phyloP scores from a whole-genome alignment of 2,888 invertebrate genomes.

The Plebejus anna region DNA sequence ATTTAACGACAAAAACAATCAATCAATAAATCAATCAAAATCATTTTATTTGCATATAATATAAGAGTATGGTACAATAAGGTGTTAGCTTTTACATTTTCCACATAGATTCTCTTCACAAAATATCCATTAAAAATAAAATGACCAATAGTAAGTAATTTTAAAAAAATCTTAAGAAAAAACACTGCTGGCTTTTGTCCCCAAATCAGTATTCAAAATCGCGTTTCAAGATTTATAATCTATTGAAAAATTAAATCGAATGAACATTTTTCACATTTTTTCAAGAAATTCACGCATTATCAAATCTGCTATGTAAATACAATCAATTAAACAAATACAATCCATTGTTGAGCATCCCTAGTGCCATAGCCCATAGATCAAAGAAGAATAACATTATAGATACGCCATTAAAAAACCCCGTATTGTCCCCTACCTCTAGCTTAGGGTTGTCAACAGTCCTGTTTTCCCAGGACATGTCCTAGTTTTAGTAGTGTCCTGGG shows the following conservation, averaged over 20 bases:
- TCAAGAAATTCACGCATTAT: background rate
- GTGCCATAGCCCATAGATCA: constrained; percentile 13
- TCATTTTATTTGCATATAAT: too few relatives aligned
- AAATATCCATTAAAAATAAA: background rate
- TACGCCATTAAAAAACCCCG: constrained; percentile 8
- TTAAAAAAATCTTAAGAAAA: background rate
- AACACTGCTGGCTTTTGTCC: background rate
- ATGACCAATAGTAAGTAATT: background rate
- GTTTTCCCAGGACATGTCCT: too few relatives aligned
- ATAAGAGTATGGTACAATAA: too few relatives aligned
- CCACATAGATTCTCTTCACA: too few relatives aligned
- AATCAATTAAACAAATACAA: constrained; percentile 18
- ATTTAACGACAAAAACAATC: too few relatives aligned
- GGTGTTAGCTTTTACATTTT: too few relatives aligned
- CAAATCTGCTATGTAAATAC: constrained; percentile 6
- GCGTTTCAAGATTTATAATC: background rate
- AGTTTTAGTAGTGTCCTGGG: too few relatives aligned
- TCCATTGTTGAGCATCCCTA: background rate
- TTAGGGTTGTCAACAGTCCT: too few relatives aligned
- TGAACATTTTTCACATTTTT: background rate
- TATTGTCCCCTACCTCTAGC: background rate
- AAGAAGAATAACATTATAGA: constrained; percentile 10
- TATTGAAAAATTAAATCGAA: background rate
- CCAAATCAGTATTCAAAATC: background rate
- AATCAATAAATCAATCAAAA: too few relatives aligned